A percentile compares a stretch with the other conserved stretches of the same genome.
Conservation (phyloP, 2,113 vertebrate species). For the Epinephelus moara region DNA sequence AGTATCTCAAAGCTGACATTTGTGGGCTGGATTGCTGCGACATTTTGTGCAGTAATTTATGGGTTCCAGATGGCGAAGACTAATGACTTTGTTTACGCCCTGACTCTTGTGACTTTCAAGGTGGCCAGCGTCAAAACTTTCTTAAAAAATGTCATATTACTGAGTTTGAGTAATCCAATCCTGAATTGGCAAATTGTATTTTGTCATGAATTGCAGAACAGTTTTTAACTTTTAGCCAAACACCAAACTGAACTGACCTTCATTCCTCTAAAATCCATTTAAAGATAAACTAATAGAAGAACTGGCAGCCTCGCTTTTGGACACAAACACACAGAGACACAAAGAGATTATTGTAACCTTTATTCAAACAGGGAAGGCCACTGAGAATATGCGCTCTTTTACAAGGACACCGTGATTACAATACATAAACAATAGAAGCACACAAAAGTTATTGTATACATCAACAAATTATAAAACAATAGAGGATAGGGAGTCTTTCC, state of each 20-base stretch:
- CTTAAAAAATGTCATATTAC: not conserved
- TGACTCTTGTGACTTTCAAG: slow-evolving; percentile 4
- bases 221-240: not conserved
- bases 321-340: slow-evolving; percentile 11
- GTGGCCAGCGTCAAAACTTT: not conserved
- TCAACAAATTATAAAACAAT: too few species aligned
- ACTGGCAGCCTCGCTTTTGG: not conserved
- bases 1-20: not conserved
- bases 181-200: not conserved
- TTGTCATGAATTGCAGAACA: not conserved
- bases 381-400: too few species aligned
- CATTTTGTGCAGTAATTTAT: not conserved
- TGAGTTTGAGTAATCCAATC: not conserved
- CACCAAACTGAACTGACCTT: not conserved
- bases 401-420: too few species aligned
- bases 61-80: not conserved
- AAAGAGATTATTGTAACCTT: not conserved
- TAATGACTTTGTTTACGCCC: not conserved
- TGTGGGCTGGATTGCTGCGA: not conserved
- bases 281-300: slow-evolving; percentile 25
- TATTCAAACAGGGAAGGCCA: too few species aligned
- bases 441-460: too few species aligned
- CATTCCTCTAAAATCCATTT: not conserved
- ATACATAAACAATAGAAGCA: too few species aligned
- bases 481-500: not conserved